These are phyloP conservation scores for Onychorhynchus coronatus DNA, from an alignment of 2,113 vertebrate species.

Conservation along the genomic window DNA sequence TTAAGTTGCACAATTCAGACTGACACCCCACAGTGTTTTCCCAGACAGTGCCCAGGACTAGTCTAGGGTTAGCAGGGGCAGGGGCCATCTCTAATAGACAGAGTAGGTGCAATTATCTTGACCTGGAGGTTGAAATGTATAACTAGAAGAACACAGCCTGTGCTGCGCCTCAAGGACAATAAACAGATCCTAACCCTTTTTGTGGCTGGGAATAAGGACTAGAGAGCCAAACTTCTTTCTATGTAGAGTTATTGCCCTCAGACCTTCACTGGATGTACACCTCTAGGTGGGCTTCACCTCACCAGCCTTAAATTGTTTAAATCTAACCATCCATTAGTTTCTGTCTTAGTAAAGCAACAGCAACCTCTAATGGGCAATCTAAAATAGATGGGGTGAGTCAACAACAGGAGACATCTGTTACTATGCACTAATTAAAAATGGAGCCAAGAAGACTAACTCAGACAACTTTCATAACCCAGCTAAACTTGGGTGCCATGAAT, in stretches of 20 bases:
- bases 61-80: background rate
- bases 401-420: slow-evolving; percentile 38
- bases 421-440: background rate
- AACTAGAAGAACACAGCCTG: background rate
- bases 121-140: background rate
- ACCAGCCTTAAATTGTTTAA: background rate
- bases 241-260: background rate
- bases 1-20: background rate
- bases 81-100: background rate
- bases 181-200: background rate
- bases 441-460: background rate
- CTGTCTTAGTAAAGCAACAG: background rate
- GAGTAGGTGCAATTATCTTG: background rate
- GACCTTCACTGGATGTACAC: background rate
- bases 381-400: slow-evolving; percentile 57
- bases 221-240: background rate
- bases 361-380: slow-evolving; percentile 1
- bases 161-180: rapidly evolving
- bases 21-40: rapidly evolving
- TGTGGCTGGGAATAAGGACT: background rate
- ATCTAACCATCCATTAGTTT: background rate
- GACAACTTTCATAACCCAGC: background rate
- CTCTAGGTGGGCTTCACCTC: background rate
- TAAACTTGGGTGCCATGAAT: background rate
- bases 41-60: background rate